A percentile compares a stretch with the other conserved stretches of the same genome.
phyloP scores from a whole-genome alignment of 1,140 invertebrate genomes.

The Drosophila quadrilineata region DNA sequence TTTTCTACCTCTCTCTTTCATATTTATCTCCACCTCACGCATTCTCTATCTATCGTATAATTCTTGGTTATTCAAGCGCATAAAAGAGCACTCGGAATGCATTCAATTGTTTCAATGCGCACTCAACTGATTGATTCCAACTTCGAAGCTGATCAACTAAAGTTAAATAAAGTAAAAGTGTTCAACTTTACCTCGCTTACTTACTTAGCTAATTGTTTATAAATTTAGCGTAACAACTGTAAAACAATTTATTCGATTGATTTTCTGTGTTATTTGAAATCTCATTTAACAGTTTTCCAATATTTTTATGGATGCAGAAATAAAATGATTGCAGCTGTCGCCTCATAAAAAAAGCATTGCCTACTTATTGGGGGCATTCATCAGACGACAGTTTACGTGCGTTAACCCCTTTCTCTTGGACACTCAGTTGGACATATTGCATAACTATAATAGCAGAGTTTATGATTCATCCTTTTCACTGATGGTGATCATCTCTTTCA shows the following conservation, averaged over 20 bases:
- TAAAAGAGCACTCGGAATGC: slow-evolving; percentile 6
- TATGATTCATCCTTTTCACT: not conserved
- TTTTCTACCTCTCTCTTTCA: not conserved
- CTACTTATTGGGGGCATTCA: slow-evolving; percentile 50
- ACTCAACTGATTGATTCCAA: slow-evolving; percentile 7
- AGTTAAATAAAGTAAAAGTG: no score
- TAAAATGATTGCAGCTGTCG: no score
- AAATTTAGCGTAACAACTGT: not conserved
- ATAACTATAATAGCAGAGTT: no score
- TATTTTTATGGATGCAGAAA: no score
- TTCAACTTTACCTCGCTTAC: no score
- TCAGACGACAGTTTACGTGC: slow-evolving; percentile 38
- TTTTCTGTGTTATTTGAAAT: no score
- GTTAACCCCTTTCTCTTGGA: no score
- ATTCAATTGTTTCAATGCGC: slow-evolving; percentile 22
- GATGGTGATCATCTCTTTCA: slow-evolving; percentile 14
- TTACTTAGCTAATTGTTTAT: not conserved
- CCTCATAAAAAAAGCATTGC: slow-evolving; percentile 15
- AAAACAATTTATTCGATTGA: no score
- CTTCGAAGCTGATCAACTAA: not conserved
- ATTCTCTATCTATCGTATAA: no score
- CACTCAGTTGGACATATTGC: no score
- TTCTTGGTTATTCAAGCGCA: slow-evolving; percentile 5
- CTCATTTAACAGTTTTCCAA: no score
- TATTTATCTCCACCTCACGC: not conserved